phyloP scores from a whole-genome alignment of 1,140 invertebrate species.

The Augochlora pura region DNA sequence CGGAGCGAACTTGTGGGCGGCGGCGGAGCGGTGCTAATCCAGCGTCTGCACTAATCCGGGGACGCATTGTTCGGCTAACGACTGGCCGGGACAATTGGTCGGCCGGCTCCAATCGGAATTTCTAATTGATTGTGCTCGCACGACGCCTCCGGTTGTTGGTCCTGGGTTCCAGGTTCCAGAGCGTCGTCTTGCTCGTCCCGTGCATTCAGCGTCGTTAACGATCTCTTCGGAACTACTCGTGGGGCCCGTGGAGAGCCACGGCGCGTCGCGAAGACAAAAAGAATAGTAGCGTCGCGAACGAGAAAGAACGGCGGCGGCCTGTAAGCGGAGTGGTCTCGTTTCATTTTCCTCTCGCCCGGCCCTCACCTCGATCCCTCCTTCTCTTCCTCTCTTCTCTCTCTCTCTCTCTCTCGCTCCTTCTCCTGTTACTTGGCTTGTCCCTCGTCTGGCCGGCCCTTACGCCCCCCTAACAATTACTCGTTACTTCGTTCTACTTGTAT shows the following conservation, averaged over 20 bases:
- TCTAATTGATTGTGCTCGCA: neutral
- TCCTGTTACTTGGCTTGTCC: neutral
- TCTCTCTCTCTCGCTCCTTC: neutral
- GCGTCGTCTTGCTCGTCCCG: slow-evolving; percentile 26
- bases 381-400: neutral
- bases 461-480: neutral
- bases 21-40: too few species aligned
- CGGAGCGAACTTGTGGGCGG: too few species aligned
- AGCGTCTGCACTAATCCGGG: neutral
- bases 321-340: slow-evolving; percentile 53
- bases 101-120: slow-evolving; percentile 12
- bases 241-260: slow-evolving; percentile 35
- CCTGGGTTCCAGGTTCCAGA: neutral
- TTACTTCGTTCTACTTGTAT: neutral
- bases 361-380: neutral
- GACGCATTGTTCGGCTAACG: neutral
- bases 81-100: neutral
- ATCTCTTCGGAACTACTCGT: slow-evolving; percentile 54
- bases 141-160: slow-evolving; percentile 16
- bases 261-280: slow-evolving; percentile 43
- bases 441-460: neutral
- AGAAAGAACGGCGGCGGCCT: slow-evolving; percentile 38
- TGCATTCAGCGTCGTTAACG: slow-evolving; percentile 47
- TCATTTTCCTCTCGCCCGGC: slow-evolving; percentile 31
- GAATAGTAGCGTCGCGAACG: slow-evolving; percentile 32